A percentile compares a stretch with the other conserved stretches of the same genome.
Evolutionary conservation across 2,113 vertebrate genomes (phyloP).

Genomic region (Pelmatolapia mariae): DNA sequence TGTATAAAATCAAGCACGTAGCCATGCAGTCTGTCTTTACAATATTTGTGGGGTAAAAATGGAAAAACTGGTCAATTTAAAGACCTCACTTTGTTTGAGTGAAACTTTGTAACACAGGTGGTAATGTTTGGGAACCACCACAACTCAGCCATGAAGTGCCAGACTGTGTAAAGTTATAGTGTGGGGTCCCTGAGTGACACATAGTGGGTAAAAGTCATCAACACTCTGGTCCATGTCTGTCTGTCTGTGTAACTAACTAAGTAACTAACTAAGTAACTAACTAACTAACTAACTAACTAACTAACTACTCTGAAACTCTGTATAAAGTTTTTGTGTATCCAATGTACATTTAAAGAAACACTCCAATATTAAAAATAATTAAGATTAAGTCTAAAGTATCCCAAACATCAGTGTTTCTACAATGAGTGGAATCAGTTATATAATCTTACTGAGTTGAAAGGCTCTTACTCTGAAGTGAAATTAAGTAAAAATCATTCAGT

Average conservation of each 20-base stretch:
- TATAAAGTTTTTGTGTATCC: background rate
- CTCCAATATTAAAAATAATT: background rate
- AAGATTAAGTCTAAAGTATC: background rate
- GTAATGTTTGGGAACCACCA: background rate
- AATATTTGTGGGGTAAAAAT: accelerated
- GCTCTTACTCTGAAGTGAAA: background rate
- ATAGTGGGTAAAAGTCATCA: background rate
- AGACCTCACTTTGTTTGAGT: background rate
- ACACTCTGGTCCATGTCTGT: background rate
- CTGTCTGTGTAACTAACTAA: background rate
- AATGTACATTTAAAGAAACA: background rate
- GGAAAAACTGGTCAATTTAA: background rate
- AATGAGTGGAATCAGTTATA: background rate
- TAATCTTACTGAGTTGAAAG: background rate
- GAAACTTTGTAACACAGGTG: background rate
- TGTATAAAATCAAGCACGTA: background rate
- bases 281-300: background rate
- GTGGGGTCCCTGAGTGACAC: background rate
- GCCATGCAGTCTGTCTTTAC: background rate
- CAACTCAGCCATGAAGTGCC: background rate
- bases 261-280: background rate
- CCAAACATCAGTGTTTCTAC: background rate
- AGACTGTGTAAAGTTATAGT: background rate
- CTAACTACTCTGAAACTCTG: background rate
- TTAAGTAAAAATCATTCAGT: background rate